Percentiles rank a stretch among this genome's conserved stretches.
Conservation (phyloP, 2,888 invertebrate species). For the Drosophila subsilvestris region DNA sequence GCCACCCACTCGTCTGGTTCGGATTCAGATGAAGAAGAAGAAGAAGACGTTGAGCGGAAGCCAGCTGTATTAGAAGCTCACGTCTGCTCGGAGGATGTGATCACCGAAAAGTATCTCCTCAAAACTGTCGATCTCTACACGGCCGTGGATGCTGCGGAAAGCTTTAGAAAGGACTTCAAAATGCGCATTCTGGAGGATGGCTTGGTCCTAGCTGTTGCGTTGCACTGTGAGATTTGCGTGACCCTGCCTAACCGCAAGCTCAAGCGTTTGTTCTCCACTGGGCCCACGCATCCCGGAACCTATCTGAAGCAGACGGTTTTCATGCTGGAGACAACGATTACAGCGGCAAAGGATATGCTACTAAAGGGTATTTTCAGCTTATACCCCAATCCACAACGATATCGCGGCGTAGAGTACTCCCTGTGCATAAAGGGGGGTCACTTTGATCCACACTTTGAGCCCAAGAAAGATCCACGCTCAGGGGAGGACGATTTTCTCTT, state of each 20-base stretch:
- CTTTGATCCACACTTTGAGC: background rate
- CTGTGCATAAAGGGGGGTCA: constrained; percentile 7
- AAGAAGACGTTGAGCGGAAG: background rate
- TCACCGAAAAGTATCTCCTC: constrained; percentile 42
- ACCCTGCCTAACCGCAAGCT: constrained; percentile 3
- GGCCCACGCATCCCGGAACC: constrained; percentile 43
- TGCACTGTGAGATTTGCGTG: constrained; percentile 43
- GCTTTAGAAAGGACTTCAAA: constrained; percentile 22
- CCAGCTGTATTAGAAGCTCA: constrained; percentile 2
- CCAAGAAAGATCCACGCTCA: background rate
- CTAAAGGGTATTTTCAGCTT: constrained; percentile 39
- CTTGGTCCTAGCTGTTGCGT: constrained; percentile 26
- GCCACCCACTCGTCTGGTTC: background rate
- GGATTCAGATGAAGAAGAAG: background rate
- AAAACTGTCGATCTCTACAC: constrained; percentile 32
- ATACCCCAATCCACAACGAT: constrained; percentile 2
- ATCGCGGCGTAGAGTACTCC: constrained; percentile 47
- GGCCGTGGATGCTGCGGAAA: constrained; percentile 10
- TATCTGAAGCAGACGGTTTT: constrained; percentile 53
- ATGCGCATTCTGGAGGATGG: constrained; percentile 18
- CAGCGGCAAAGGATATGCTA: constrained; percentile 17
- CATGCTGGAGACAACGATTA: constrained; percentile 13
- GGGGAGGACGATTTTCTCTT: background rate
- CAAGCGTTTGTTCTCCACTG: constrained; percentile 44
- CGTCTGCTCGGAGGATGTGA: constrained; percentile 26